Evolutionary conservation across 1,140 invertebrate species (phyloP).

Genomic region (Caenorhabditis latens): DNA sequence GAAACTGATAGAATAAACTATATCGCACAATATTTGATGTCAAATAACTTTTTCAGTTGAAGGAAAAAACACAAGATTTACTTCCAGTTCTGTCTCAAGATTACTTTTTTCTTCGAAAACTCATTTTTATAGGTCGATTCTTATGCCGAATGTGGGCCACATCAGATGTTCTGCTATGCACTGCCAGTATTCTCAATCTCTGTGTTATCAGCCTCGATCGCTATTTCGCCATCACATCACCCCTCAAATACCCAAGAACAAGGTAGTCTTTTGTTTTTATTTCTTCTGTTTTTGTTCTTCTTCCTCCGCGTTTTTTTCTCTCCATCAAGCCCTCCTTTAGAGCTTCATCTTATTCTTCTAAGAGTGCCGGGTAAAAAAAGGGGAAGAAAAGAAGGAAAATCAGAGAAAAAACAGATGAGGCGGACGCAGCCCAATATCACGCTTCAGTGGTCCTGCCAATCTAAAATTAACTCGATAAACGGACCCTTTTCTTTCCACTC

Average conservation of each 20-base stretch:
- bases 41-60: no score
- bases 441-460: slow-evolving; percentile 49
- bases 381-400: slow-evolving; percentile 20
- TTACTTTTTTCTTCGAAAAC: background rate
- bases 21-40: no score
- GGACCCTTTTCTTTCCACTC: slow-evolving; percentile 40
- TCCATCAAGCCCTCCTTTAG: background rate
- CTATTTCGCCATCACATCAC: slow-evolving; percentile 80
- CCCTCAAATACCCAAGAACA: slow-evolving; percentile 80
- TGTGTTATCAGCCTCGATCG: slow-evolving; percentile 79
- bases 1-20: no score
- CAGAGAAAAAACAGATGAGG: slow-evolving; percentile 51
- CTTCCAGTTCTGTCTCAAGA: no score
- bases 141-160: slow-evolving; percentile 80
- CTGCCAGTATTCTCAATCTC: slow-evolving; percentile 81
- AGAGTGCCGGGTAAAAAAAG: background rate
- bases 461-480: slow-evolving; percentile 45
- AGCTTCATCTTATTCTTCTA: slow-evolving; percentile 18
- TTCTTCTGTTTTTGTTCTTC: background rate
- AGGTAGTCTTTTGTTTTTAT: slow-evolving; percentile 65
- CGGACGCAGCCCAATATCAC: slow-evolving; percentile 45
- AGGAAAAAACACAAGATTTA: no score
- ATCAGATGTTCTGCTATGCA: slow-evolving; percentile 80
- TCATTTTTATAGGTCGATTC: slow-evolving; percentile 58
- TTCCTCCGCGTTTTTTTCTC: slow-evolving; percentile 5